Base-by-base conservation (phyloP, 2,797 vertebrate species). In the Eidolon dupreanum region DNA sequence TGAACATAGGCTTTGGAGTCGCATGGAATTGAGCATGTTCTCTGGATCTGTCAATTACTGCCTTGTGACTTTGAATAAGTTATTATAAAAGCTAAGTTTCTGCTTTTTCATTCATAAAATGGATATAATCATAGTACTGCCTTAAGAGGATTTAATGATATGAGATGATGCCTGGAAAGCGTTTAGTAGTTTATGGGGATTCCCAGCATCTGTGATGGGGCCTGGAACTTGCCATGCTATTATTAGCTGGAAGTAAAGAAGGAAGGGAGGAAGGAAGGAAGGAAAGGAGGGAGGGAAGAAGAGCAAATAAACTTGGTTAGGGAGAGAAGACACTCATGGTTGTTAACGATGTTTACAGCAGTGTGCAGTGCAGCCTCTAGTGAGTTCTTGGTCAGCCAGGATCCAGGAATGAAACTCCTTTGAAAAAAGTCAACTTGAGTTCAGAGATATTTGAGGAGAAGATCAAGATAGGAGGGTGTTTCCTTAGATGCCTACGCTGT, bases 91-190 rank as follows among this genome's bases (percentile, higher is more conserved):
- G 61, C 73, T 65, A n/a, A 65, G 38, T 94, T 94, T 94, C 82
- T 86, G 19, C 74, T 90, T 93, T 71, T 79, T 94, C 31, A 61
- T 82, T 70, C 71, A 38, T 86, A 68, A 82, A 90, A 86, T 66
- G 55, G 61, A 16, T 46, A 1, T 86, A 91, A 38, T 71, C 65
- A 43, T 43, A 63, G 20, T 59, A 55, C 24, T 41, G 17, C 15
- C 17, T 55, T 61, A 53, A 53, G 74, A 95, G 36, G 31, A 49
- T 53, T 83, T 71, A 31, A 74, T 82, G 33, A 19, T 36, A 43
- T 61, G 22, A 82, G 31, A 51, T 26, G 75, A 83, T 78, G 31
- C 63, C 63, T 77, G n/a, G 66, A 78, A 88, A 79, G 15, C 31
- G 55, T 59, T 61, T 41, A 31, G 2, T 53, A 57, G 24, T 89